Percentiles rank a stretch among this genome's conserved stretches.
Evolutionary conservation across 2,888 invertebrate genomes (phyloP).

Genomic region (Podabrus alpinus): DNA sequence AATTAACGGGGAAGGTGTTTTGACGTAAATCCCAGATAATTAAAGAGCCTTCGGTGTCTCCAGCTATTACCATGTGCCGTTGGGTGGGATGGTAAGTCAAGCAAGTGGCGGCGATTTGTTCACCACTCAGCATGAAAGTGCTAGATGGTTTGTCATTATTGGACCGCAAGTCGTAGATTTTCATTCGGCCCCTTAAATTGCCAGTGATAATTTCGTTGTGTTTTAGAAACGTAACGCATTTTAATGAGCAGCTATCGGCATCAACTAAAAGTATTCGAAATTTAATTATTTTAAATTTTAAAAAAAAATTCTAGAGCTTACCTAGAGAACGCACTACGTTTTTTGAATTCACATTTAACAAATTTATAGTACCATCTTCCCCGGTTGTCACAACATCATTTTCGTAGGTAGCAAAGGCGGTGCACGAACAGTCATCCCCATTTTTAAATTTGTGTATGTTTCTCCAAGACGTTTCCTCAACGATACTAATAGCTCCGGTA

Average conservation of each 20-base stretch:
- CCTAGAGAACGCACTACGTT: slow-evolving; percentile 59
- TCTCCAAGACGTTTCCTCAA: slow-evolving; percentile 66
- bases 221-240: slow-evolving; percentile 75
- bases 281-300: not conserved
- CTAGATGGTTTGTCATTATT: slow-evolving; percentile 66
- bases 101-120: slow-evolving; percentile 74
- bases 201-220: slow-evolving; percentile 79
- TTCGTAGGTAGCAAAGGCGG: slow-evolving; percentile 74
- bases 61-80: slow-evolving; percentile 80
- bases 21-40: slow-evolving; percentile 90
- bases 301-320: slow-evolving; percentile 46
- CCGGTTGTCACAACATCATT: slow-evolving; percentile 82
- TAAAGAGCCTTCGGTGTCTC: slow-evolving; percentile 83
- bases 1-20: slow-evolving; percentile 79
- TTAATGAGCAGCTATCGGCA: slow-evolving; percentile 82
- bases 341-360: slow-evolving; percentile 59
- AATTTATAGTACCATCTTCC: slow-evolving; percentile 76
- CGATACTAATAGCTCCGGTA: slow-evolving; percentile 61
- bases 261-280: slow-evolving; percentile 59
- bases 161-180: slow-evolving; percentile 82
- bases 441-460: slow-evolving; percentile 68
- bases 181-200: slow-evolving; percentile 87
- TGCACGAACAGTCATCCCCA: slow-evolving; percentile 69
- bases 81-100: slow-evolving; percentile 86
- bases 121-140: slow-evolving; percentile 76